Base-by-base conservation (phyloP, 2,113 vertebrate genomes). In the Thalassarche chlororhynchos region DNA sequence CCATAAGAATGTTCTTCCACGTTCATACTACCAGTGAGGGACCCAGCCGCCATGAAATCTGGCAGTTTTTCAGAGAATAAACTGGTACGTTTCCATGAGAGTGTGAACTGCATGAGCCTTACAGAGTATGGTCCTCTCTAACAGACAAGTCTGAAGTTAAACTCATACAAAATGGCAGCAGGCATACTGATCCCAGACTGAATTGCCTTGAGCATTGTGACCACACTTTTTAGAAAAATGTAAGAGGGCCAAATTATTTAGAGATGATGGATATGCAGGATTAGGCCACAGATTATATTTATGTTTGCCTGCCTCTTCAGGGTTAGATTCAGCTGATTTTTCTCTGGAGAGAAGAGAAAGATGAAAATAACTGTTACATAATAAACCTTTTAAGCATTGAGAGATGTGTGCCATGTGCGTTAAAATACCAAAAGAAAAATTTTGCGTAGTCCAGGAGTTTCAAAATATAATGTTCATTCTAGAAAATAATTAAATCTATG, bases 361-460 rank as follows among this genome's bases (percentile, higher is more conserved):
- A 14, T 32, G 24, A 70, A 85, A 82, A 51, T 66, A 6, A n/a
- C 3, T 28, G 3, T 38, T 60, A 32, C 1, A 14, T 54, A 20
- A 26, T 58, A 54, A 40, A 65, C 13, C 6, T 76, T 71, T 68
- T 49, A 83, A 68, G 9, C 18, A 58, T 2, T 17, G 17, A 62
- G 46, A 90, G 11, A 8, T 42, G 2, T 40, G 16, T 66, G 9
- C 5, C 11, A 31, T 2, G 0, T 42, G 5, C 4, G 0, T 49
- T 81, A 69, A 65, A 86, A 52, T 13, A 64, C 7, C 1, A 4
- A 78, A 78, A 74, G 5, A 28, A 68, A 83, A 85, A 36, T 9
- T 60, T 7, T 66, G 3, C 1, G 1, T 71, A 74, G 18, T 2
- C 49, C 15, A 77, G 5, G 21, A 44, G 31, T 74, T 91, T 89